Percentiles rank a stretch among this genome's conserved stretches.
Evolutionary conservation across 2,797 vertebrate genomes (phyloP).

Genomic region (Periparus ater): DNA sequence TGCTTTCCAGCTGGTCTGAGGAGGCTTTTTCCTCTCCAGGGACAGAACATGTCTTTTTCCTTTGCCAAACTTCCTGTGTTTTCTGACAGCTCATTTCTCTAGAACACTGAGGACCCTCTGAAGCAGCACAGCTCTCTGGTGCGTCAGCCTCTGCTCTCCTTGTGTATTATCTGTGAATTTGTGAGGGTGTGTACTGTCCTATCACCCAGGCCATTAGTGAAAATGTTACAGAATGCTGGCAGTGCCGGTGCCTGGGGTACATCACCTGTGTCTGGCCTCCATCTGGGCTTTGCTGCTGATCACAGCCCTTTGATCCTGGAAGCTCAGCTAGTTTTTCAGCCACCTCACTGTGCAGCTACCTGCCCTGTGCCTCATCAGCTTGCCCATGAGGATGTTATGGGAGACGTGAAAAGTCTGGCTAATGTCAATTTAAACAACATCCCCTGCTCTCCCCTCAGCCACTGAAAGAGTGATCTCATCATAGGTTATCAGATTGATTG

Average conservation of each 20-base stretch:
- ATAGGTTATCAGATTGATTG: rapidly evolving
- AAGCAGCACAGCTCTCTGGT: neutral
- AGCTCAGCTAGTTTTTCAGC: neutral
- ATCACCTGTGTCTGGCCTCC: neutral
- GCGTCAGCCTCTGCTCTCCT: neutral
- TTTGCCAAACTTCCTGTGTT: neutral
- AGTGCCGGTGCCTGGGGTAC: neutral
- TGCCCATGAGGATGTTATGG: neutral
- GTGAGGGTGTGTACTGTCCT: neutral
- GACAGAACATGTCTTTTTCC: neutral
- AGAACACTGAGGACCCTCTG: neutral
- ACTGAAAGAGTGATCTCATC: neutral
- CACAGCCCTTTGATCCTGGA: neutral
- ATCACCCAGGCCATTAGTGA: neutral
- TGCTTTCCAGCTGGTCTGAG: neutral
- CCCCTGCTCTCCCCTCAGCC: neutral
- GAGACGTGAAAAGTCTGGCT: neutral
- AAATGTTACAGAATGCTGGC: neutral
- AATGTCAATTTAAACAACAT: neutral
- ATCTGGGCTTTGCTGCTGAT: neutral
- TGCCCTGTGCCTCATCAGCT: neutral
- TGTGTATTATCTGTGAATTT: neutral
- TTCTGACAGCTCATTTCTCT: neutral
- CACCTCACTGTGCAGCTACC: neutral
- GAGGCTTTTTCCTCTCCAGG: neutral